phyloP scores from a whole-genome alignment of 1,140 invertebrate species.

The Bombus confusus region DNA sequence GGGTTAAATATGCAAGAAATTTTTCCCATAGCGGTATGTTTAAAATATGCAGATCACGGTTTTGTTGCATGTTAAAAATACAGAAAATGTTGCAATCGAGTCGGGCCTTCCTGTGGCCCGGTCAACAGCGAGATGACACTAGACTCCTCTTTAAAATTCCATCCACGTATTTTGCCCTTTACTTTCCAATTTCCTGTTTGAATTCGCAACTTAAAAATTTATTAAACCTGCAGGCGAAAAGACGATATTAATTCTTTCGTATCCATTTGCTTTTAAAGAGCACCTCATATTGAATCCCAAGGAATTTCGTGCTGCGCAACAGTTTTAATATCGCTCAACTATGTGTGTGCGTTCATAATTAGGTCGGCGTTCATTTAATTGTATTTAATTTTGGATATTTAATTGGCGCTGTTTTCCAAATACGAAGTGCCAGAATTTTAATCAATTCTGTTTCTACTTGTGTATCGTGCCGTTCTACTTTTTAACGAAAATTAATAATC shows the following conservation, averaged over 20 bases:
- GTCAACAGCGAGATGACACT: constrained; percentile 1
- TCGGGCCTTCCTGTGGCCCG: not conserved
- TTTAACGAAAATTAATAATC: not conserved
- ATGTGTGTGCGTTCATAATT: not conserved
- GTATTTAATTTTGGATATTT: not conserved
- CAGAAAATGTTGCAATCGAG: constrained; percentile 17
- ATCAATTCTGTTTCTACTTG: no score
- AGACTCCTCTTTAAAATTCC: constrained; percentile 23
- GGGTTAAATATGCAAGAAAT: not conserved
- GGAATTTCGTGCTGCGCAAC: not conserved
- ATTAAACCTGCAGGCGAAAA: constrained; percentile 34
- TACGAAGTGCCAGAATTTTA: no score
- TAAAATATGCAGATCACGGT: not conserved
- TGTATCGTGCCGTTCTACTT: not conserved
- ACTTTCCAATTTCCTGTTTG: constrained; percentile 32
- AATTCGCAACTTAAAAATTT: constrained; percentile 33
- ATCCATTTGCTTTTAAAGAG: no score
- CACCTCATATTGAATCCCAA: not conserved
- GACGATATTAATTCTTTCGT: constrained; percentile 24
- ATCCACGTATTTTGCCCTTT: constrained; percentile 22
- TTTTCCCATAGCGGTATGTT: no score
- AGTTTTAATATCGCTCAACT: not conserved
- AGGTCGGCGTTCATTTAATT: no score
- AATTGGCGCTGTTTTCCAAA: not conserved
- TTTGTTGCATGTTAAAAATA: constrained; percentile 15